Base-by-base conservation (phyloP, 2,888 invertebrate species). In the Zaprionus lineosus region DNA sequence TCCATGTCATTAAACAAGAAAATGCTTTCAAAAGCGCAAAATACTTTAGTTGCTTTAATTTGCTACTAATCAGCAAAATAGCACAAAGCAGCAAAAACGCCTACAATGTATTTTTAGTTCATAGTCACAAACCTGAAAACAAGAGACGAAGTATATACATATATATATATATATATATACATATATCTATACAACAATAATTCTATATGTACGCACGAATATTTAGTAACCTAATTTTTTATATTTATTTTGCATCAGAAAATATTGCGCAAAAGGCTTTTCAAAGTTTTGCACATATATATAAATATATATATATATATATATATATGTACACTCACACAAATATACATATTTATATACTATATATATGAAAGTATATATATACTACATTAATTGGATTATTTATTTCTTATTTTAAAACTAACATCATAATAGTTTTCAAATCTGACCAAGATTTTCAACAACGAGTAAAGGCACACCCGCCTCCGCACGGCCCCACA, bases 101-200 rank as follows among this genome's bases (percentile, higher is more conserved):
- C 78, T 74, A 66, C 65, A 61, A 74, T 53, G 71, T 84, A 79
- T 79, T 79, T 84, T 79, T 84, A 84, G 83, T 71, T 63, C 39
- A 51, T 11, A 57, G 29, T 26, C 40, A 51, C 59, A 40, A 44
- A 56, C 37, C 50, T 33, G 41, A 53, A 64, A 67, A 33, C 31
- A 67, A 33, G 63, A 69, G 50, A 76, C 40, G 44, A 59, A 40
- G 39, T 48, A 31, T 24, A 39, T 40, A 43, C 34, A 50, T 36
- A 44, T 28, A 31, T 28, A 37, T 16, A 39, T 11, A 24, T 5
- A 65, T 4, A 24, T n/a, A 24, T 4, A 24, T 4, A 24, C 24
- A 4, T n/a, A 24, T 1, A 26, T 19, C 26, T 9, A 24, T 24
- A 29, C 26, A 6, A 6, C 12, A 3, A 9, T 18, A 8, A 6